These are phyloP conservation scores for Philereme vetulata DNA, from an alignment of 2,888 invertebrate genomes.

Conservation along the genomic window DNA sequence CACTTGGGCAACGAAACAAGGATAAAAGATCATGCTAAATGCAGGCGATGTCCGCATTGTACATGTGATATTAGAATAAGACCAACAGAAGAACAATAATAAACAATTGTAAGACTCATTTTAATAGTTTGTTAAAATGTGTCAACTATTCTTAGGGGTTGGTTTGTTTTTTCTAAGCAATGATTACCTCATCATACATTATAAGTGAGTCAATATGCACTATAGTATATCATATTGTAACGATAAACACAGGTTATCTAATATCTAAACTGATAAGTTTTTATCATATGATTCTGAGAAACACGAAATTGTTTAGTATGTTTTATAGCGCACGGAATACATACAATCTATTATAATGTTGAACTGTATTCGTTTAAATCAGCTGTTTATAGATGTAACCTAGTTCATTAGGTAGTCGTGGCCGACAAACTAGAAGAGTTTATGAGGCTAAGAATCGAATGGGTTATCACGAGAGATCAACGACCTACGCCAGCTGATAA, in stretches of 20 bases:
- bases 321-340: neutral
- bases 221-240: neutral
- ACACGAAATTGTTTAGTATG: neutral
- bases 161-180: too few relatives aligned
- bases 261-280: slow-evolving; percentile 17
- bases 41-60: slow-evolving; percentile 13
- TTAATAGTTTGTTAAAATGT: too few relatives aligned
- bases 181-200: too few relatives aligned
- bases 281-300: slow-evolving; percentile 25
- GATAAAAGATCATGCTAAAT: slow-evolving; percentile 20
- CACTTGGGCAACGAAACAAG: slow-evolving; percentile 7
- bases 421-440: slow-evolving; percentile 25
- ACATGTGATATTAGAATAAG: neutral
- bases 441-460: slow-evolving; percentile 35
- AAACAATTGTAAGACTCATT: too few relatives aligned
- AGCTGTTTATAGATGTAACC: slow-evolving; percentile 15
- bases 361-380: slow-evolving; percentile 4
- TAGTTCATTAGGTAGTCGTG: slow-evolving; percentile 9
- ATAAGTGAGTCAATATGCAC: too few relatives aligned
- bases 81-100: too few relatives aligned
- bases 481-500: slow-evolving; percentile 64
- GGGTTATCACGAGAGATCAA: slow-evolving; percentile 63
- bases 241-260: slow-evolving; percentile 18
- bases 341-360: neutral
- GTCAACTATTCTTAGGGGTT: too few relatives aligned